Base-by-base conservation (phyloP, 2,888 invertebrate genomes). In the Xanthia togata region DNA sequence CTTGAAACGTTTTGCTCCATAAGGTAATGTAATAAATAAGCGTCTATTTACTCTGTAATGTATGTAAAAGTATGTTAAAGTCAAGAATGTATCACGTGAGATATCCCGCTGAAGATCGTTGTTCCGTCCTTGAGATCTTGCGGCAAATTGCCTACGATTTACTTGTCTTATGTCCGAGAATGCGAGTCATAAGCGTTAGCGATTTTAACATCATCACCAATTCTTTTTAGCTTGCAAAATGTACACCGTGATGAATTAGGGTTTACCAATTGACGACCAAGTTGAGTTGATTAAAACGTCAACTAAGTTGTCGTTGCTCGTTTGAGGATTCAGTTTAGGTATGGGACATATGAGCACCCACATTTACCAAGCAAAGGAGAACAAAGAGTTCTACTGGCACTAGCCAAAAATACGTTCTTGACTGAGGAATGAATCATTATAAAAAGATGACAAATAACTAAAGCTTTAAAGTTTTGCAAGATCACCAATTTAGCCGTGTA, bases 91-190 rank as follows among this genome's bases (percentile, higher is more conserved):
- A 57, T 59, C 50, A 26, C 6, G 60, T 31, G 14, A 31, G 31
- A 60, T n/a, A 20, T 47, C 50, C 11, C 20, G 8, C 44, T 4
- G 12, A n/a, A 72, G 38, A 41, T 57, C 63, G 38, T n/a, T 73
- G 77, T 38, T 53, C 35, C 44, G 38, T 73, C 35, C 53, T 59
- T 47, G 67, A 59, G 70, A 76, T 83, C 74, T 69, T 59, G 78
- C 65, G 68, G 70, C 65, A 78, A 86, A 87, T 87, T 86, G 76
- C 78, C 69, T 71, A 41, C 65, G 78, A 81, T 85, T 86, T 83
- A 81, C 79, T 76, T 76, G 83, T 73, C 72, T 63, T 60, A 31
- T 57, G 63, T 50, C 59, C 41, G 53, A 11, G 0, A 35, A 59
- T 0, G 0, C 0, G 0, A 67, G 47, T 12, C 14, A 38, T 0